Base-by-base conservation (phyloP, 2,888 invertebrate genomes). In the Chrysodeixis includens region DNA sequence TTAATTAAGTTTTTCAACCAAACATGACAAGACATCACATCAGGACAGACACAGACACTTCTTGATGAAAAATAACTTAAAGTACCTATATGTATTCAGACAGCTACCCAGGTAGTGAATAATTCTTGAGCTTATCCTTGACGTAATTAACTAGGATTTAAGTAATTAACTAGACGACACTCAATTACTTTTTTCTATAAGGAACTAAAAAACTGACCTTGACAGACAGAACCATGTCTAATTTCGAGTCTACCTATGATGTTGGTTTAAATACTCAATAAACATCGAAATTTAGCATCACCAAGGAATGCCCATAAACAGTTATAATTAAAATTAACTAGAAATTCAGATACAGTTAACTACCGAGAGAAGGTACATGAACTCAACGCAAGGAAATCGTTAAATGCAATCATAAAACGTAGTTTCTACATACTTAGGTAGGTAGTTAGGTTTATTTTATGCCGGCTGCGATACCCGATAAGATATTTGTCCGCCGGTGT, bases 311-410 rank as follows among this genome's bases (percentile, higher is more conserved):
- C 6, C 30, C 14, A 26, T n/a, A 30, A 10, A 12, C 26, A 32
- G 32, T 14, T 55, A 40, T 30, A 60, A 35, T 61, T 59, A 60
- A n/a, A 14, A 26, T 52, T 40, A 30, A 14, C 2, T 35, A 64
- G 26, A 65, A 64, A 67, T 57, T 60, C 20, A 66, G 5, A 58
- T 60, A 62, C 65, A 62, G 66, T 71, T 66, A 67, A 6, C 62
- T 40, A 55, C 22, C 20, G 18, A 62, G 32, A 78, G 46, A 55
- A 71, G 74, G 62, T 74, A 66, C 54, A 60, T 74, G 60, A 80
- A 80, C 65, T 56, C 53, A 35, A 63, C 30, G 18, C 56, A 16
- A 69, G 66, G 66, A 74, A 81, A 78, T 71, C 60, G 22, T 69
- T 60, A 74, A 81, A 81, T 53, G 52, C 44, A 59, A 66, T 61